Evolutionary conservation across 2,888 invertebrate species (phyloP).

Genomic region (Meteorus cinctellus): DNA sequence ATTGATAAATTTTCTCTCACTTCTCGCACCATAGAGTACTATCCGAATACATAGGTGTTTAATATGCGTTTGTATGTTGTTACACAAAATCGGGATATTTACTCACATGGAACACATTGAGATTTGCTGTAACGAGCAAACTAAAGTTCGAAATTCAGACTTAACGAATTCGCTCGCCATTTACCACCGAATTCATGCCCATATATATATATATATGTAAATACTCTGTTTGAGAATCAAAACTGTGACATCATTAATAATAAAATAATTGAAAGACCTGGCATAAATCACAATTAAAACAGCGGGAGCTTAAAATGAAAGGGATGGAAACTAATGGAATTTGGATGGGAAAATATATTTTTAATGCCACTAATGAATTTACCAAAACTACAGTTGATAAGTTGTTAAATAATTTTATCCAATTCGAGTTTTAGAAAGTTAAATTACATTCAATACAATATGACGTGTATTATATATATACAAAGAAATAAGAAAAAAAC

Average conservation of each 20-base stretch:
- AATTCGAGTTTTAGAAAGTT: constrained; percentile 45
- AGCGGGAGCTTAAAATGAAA: not conserved
- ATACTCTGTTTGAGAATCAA: too few relatives aligned
- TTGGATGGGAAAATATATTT: not conserved
- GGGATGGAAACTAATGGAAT: not conserved
- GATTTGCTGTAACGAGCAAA: not conserved
- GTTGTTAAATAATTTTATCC: constrained; percentile 7
- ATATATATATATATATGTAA: too few relatives aligned
- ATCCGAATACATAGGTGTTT: not conserved
- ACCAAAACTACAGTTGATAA: not conserved
- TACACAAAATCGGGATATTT: not conserved
- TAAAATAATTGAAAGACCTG: too few relatives aligned
- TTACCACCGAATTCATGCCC: not conserved
- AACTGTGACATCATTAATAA: too few relatives aligned
- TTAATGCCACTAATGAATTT: not conserved
- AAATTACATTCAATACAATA: constrained; percentile 52
- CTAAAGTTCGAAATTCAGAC: not conserved
- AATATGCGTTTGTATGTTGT: not conserved
- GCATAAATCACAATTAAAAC: not conserved
- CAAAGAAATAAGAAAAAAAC: not conserved
- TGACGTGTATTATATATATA: not conserved
- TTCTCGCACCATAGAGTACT: not conserved
- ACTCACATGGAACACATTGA: not conserved
- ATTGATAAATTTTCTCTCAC: not conserved
- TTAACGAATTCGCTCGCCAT: not conserved